Evolutionary conservation across 2,113 vertebrate genomes (phyloP).

Genomic region (Prunella himalayana): DNA sequence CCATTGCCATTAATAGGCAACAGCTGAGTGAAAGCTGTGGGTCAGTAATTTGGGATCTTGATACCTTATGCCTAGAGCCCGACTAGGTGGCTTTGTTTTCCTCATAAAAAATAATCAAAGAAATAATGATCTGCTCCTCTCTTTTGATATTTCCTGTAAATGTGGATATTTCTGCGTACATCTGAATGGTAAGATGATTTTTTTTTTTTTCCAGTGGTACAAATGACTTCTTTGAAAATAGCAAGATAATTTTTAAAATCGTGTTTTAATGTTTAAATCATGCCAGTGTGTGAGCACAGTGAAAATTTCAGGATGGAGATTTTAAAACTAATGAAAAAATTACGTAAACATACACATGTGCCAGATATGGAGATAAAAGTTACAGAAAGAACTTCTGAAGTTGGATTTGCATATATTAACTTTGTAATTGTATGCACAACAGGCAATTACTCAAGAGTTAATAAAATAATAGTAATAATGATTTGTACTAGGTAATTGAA

Average conservation of each 20-base stretch:
- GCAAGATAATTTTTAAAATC: rapidly evolving
- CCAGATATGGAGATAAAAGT: neutral
- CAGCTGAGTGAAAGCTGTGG: neutral
- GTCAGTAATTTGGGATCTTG: neutral
- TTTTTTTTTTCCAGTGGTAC: neutral
- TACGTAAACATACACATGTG: neutral
- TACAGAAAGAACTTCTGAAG: neutral
- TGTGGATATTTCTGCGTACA: neutral
- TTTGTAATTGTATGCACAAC: constrained; percentile 33
- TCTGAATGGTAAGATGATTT: neutral
- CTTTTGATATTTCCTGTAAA: neutral
- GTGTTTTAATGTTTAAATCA: neutral
- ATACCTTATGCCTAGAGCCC: neutral
- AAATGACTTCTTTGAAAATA: neutral
- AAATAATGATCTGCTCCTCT: neutral
- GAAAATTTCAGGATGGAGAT: neutral
- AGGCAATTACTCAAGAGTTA: constrained; percentile 36
- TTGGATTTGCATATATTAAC: constrained; percentile 17
- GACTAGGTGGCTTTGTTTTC: neutral
- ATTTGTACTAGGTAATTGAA: constrained; percentile 48
- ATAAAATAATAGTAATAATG: constrained; percentile 54
- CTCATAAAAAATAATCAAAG: neutral
- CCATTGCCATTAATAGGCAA: neutral
- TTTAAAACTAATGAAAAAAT: neutral
- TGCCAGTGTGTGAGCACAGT: neutral